Conservation (phyloP, 2,888 invertebrate genomes). For the Heliconius ethilla region DNA sequence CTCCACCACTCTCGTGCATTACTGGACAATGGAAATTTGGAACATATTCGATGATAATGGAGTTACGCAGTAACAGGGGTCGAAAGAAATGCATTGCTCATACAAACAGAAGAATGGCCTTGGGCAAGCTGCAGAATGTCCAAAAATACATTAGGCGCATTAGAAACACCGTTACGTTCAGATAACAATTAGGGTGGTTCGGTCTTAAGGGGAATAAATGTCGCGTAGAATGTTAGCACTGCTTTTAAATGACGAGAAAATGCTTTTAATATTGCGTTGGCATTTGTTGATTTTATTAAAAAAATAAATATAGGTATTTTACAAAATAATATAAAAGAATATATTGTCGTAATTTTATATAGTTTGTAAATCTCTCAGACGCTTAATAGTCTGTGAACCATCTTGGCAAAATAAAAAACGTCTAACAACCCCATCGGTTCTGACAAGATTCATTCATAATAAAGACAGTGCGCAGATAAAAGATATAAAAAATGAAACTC, state of each 20-base stretch:
- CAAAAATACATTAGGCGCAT: conserved; percentile 81
- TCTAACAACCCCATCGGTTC: conserved; percentile 61
- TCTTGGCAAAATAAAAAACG: conserved; percentile 45
- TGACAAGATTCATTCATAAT: conserved; percentile 68
- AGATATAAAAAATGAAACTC: conserved; percentile 71
- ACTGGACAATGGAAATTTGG: conserved; percentile 78
- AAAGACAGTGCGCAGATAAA: conserved; percentile 65
- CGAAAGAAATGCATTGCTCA: conserved; percentile 67
- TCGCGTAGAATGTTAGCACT: conserved; percentile 69
- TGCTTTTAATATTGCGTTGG: conserved; percentile 20
- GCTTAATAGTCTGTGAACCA: conserved; percentile 10
- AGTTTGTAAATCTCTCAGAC: conserved; percentile 15
- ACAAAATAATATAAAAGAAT: background rate
- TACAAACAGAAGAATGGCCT: conserved; percentile 79
- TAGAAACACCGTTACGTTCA: conserved; percentile 79
- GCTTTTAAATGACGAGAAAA: conserved; percentile 55
- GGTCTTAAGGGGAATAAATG: conserved; percentile 78
- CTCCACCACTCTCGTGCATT: conserved; percentile 63
- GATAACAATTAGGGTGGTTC: conserved; percentile 81
- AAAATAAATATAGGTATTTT: background rate
- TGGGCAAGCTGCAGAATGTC: conserved; percentile 81
- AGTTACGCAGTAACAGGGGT: conserved; percentile 71
- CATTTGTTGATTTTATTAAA: background rate
- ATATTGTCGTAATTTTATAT: background rate
- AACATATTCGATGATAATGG: conserved; percentile 81